Percentiles rank a stretch among this genome's conserved stretches.
Conservation (phyloP, 2,113 vertebrate genomes). For the Anser brachyrhynchus region DNA sequence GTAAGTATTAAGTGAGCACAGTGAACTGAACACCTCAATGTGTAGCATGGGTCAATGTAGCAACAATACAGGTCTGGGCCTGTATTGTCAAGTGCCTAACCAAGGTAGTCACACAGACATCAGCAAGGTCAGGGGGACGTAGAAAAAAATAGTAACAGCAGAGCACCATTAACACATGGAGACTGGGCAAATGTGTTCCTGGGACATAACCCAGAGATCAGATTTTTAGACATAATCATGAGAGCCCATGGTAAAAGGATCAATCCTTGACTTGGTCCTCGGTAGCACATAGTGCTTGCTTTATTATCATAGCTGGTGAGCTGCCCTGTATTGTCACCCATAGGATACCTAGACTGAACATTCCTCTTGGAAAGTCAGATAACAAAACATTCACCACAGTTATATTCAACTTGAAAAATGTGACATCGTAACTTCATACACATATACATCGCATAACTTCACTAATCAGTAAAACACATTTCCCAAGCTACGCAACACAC, state of each 20-base stretch:
- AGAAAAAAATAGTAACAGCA: no score
- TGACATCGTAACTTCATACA: background rate
- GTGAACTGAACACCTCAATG: background rate
- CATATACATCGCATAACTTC: background rate
- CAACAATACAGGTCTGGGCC: fast-evolving
- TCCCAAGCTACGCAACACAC: background rate
- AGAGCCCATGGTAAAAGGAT: background rate
- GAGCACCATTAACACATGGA: background rate
- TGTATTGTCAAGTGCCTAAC: background rate
- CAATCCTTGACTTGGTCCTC: background rate
- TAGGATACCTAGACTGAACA: no score
- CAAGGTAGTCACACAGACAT: background rate
- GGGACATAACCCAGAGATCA: background rate
- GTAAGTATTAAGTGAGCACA: background rate
- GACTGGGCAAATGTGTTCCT: background rate
- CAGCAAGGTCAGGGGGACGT: fast-evolving
- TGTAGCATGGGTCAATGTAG: background rate
- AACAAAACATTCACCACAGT: background rate
- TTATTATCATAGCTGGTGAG: background rate
- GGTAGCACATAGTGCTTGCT: background rate
- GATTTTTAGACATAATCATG: no score
- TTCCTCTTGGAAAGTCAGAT: background rate
- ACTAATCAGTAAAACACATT: background rate
- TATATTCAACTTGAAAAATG: background rate
- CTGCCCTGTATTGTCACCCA: background rate